Base-by-base conservation (phyloP, 2,113 vertebrate genomes). In the Phocoena sinus region DNA sequence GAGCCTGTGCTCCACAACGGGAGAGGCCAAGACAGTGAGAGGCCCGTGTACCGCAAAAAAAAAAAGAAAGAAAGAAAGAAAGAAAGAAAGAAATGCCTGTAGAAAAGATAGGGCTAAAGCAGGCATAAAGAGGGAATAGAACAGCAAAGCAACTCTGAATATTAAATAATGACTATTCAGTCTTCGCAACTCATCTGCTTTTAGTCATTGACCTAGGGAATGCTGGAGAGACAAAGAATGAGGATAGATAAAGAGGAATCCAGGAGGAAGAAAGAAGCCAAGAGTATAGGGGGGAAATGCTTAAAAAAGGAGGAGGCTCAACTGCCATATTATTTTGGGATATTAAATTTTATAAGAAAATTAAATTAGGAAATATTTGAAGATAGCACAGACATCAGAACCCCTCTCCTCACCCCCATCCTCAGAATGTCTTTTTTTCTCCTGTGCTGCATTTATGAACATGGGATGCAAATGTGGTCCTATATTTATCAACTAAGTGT, bases 111-210 rank as follows among this genome's bases (percentile, higher is more conserved):
- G 33, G 5, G 3, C 31, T 18, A 1, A 38, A 5, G 50, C 56
- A n/a, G 38, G 26, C 9, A 12, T 13, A 28, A 41, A 5, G 44
- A 38, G 5, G 33, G 17, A 9, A 8, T 1, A 3, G 38, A 20
- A 44, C 9, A 50, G 28, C 41, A 47, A 62, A 80, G 26, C 17
- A 21, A 3, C 38, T 17, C 74, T 36, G 80, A 56, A 25, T 4
- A 1, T 12, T 1, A 21, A 4, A 11, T 1, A 2, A 6, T 0
- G 33, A 23, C 38, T 1, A 0, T 13, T 50, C 62, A 21, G 53
- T 20, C 82, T 80, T 6, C 1, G 53, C 2, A 9, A 6, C 25
- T 33, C 8, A 6, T 21, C 47, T 23, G 14, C 26, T 18, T 74
- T 21, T 6, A 41, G 76, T 44, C 38, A 9, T 2, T 10, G 62